A percentile compares a stretch with the other conserved stretches of the same genome.
Conservation (phyloP, 2,888 invertebrate genomes). For the Bellardia bayeri region DNA sequence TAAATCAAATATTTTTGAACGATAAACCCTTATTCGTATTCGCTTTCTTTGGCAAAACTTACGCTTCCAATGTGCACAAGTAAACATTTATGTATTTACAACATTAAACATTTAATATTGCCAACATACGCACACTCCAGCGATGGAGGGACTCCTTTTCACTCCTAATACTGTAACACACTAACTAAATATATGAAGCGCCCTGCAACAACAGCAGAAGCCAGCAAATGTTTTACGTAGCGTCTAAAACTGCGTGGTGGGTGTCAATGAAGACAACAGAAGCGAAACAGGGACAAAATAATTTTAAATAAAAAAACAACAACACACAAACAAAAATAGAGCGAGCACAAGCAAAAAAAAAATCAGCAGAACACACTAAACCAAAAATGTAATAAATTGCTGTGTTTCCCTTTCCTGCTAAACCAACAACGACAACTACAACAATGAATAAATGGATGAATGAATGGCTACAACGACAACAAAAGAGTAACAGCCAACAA, state of each 20-base stretch:
- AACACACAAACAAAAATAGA: neutral
- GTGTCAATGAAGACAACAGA: constrained; percentile 12
- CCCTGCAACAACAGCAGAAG: neutral
- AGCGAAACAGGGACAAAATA: neutral
- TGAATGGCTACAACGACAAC: neutral
- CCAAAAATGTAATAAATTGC: constrained; percentile 12
- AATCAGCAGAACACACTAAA: neutral
- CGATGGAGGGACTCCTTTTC: neutral
- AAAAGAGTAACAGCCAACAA: constrained; percentile 53
- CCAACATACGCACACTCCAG: too few species aligned
- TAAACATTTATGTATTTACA: neutral
- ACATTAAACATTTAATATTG: constrained; percentile 12
- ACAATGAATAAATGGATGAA: neutral
- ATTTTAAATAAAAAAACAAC: neutral
- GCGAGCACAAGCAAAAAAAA: neutral
- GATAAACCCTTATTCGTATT: too few species aligned
- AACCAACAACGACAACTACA: constrained; percentile 5
- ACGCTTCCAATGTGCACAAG: neutral
- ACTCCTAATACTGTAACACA: neutral
- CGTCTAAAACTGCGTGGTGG: constrained; percentile 24
- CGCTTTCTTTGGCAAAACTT: neutral
- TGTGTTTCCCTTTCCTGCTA: neutral
- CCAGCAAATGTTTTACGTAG: neutral
- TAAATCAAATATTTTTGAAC: too few species aligned
- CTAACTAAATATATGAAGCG: neutral